Percentiles rank a stretch among this genome's conserved stretches.
These are phyloP conservation scores for Acrossocheilus wenchowensis DNA, from an alignment of 2,797 vertebrate genomes.

Conservation along the genomic window DNA sequence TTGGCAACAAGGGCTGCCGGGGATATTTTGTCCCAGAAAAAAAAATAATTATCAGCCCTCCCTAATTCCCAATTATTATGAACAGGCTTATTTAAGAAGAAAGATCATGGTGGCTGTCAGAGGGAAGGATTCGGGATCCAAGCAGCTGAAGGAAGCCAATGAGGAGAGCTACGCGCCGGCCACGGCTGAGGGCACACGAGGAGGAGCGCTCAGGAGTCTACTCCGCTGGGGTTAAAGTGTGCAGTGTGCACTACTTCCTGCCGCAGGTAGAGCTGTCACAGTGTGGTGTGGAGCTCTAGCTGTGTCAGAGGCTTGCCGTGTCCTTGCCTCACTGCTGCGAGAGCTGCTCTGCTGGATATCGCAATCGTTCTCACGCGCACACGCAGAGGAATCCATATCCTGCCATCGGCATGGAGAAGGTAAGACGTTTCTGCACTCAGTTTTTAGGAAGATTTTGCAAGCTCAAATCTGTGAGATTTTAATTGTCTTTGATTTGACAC, in stretches of 20 bases:
- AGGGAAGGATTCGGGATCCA: slow-evolving; percentile 38
- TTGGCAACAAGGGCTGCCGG: slow-evolving; percentile 77
- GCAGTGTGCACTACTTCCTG: slow-evolving; percentile 73
- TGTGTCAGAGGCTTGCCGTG: slow-evolving; percentile 49
- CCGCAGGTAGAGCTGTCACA: slow-evolving; percentile 75
- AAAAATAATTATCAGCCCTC: slow-evolving; percentile 83
- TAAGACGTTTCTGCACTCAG: neutral
- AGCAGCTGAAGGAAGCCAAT: slow-evolving; percentile 51
- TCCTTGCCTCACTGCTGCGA: slow-evolving; percentile 54
- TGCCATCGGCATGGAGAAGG: slow-evolving; percentile 57
- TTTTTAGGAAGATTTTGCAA: neutral
- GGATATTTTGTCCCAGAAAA: slow-evolving; percentile 84
- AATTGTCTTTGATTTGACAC: slow-evolving; percentile 13
- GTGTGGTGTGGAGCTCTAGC: slow-evolving; percentile 56
- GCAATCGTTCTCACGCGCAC: slow-evolving; percentile 7
- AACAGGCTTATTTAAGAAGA: slow-evolving; percentile 82
- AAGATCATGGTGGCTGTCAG: slow-evolving; percentile 72
- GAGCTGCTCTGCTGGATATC: slow-evolving; percentile 30
- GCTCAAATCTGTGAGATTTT: neutral
- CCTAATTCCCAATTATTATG: slow-evolving; percentile 85
- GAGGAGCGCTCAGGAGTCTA: slow-evolving; percentile 73
- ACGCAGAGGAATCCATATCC: slow-evolving; percentile 25
- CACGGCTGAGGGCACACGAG: slow-evolving; percentile 28
- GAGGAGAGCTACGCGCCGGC: slow-evolving; percentile 70
- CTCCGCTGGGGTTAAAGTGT: slow-evolving; percentile 74